Conservation (phyloP, 2,888 invertebrate genomes). For the Caenorhabditis virilis region DNA sequence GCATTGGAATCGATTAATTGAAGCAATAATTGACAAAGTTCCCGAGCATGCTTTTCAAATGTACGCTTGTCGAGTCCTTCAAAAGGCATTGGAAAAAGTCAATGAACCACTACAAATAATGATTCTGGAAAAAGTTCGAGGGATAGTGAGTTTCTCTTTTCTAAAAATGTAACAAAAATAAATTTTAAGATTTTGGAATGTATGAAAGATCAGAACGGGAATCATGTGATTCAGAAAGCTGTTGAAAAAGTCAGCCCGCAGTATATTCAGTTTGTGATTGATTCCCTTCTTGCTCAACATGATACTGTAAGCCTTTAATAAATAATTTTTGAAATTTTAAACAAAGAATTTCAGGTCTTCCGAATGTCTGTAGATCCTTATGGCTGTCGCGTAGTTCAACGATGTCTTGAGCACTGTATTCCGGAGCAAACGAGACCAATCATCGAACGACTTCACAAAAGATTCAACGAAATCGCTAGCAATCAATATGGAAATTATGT, state of each 20-base stretch:
- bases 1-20: slow-evolving; percentile 86
- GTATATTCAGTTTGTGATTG: slow-evolving; percentile 89
- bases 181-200: slow-evolving; percentile 78
- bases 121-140: slow-evolving; percentile 18
- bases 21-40: slow-evolving; percentile 75
- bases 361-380: slow-evolving; percentile 96
- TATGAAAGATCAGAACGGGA: slow-evolving; percentile 99
- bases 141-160: slow-evolving; percentile 11
- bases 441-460: slow-evolving; percentile 88
- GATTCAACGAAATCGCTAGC: slow-evolving; percentile 75
- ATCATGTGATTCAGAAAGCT: slow-evolving; percentile 93
- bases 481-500: slow-evolving; percentile 81
- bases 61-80: slow-evolving; percentile 92
- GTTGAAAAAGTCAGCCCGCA: slow-evolving; percentile 96
- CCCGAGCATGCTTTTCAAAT: slow-evolving; percentile 91
- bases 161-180: background rate
- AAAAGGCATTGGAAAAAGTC: slow-evolving; percentile 86
- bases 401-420: slow-evolving; percentile 96
- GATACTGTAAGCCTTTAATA: slow-evolving; percentile 5
- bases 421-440: slow-evolving; percentile 85
- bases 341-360: slow-evolving; percentile 75
- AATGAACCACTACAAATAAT: slow-evolving; percentile 25
- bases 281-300: slow-evolving; percentile 71
- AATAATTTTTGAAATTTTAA: background rate
- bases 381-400: slow-evolving; percentile 97